Conservation (phyloP, 2,797 vertebrate genomes). For the Epinephelus awoara region DNA sequence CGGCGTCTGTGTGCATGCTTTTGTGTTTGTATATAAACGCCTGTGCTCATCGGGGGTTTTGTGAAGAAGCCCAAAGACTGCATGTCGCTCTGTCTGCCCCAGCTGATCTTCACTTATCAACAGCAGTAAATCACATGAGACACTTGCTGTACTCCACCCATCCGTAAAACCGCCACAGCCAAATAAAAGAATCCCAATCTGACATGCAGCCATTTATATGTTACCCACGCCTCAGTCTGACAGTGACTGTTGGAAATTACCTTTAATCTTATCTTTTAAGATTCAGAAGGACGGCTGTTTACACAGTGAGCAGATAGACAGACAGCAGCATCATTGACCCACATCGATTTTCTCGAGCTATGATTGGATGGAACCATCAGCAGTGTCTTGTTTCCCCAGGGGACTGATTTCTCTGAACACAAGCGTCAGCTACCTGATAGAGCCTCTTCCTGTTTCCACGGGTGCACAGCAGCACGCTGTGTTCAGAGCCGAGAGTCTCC, state of each 20-base stretch:
- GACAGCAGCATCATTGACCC: neutral
- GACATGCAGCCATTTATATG: neutral
- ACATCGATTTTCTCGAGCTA: constrained; percentile 9
- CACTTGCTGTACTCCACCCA: constrained; percentile 11
- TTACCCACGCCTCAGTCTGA: neutral
- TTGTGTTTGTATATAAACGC: constrained; percentile 45
- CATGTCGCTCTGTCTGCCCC: neutral
- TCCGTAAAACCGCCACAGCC: neutral
- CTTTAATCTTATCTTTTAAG: neutral
- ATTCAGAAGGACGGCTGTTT: neutral
- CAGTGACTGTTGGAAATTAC: neutral
- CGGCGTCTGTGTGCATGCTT: constrained; percentile 35
- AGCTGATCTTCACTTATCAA: constrained; percentile 52
- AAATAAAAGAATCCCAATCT: constrained; percentile 2
- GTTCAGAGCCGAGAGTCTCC: constrained; percentile 90
- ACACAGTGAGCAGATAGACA: neutral
- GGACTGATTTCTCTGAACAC: constrained; percentile 91
- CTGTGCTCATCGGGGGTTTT: constrained; percentile 36
- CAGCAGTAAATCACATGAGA: constrained; percentile 52
- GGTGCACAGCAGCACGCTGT: constrained; percentile 87
- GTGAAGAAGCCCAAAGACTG: constrained; percentile 31
- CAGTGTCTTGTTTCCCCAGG: constrained; percentile 83
- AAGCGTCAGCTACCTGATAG: constrained; percentile 93
- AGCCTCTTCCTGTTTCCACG: constrained; percentile 85
- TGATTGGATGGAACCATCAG: constrained; percentile 48